Conservation (phyloP, 2,888 invertebrate species). For the Ecdyonurus torrentis region DNA sequence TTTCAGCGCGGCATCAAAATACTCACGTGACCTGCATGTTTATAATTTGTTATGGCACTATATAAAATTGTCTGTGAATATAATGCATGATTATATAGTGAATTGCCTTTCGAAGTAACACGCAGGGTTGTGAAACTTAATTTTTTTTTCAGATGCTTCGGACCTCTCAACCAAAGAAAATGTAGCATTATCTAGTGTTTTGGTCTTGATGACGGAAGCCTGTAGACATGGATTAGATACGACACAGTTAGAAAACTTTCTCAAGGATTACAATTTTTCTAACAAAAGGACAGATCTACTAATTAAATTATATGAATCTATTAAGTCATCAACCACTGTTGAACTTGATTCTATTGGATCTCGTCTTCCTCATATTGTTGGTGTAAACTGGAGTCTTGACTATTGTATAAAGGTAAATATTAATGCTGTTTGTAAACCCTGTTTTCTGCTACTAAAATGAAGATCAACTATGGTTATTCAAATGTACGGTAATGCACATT, state of each 20-base stretch:
- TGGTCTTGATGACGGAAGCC: background rate
- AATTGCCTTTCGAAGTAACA: too few species aligned
- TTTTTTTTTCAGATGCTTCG: too few species aligned
- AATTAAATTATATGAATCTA: background rate
- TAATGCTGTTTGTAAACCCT: too few species aligned
- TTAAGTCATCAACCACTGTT: background rate
- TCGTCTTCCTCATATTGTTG: slow-evolving; percentile 22
- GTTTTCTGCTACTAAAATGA: too few species aligned
- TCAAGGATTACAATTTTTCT: background rate
- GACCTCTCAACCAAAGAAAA: too few species aligned
- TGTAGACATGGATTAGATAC: background rate
- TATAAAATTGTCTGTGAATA: background rate
- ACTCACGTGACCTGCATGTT: background rate
- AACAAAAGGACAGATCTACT: background rate
- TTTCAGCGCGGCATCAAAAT: background rate
- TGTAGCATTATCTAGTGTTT: too few species aligned
- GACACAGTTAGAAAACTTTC: background rate
- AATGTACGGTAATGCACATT: too few species aligned
- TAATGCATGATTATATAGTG: background rate
- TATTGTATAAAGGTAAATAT: slow-evolving; percentile 25
- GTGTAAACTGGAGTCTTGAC: slow-evolving; percentile 25
- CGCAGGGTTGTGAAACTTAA: too few species aligned
- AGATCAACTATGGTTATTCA: too few species aligned
- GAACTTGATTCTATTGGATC: background rate
- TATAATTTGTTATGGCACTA: background rate